These are phyloP conservation scores for Seira ritae DNA, from an alignment of 2,888 invertebrate genomes.

Conservation along the genomic window DNA sequence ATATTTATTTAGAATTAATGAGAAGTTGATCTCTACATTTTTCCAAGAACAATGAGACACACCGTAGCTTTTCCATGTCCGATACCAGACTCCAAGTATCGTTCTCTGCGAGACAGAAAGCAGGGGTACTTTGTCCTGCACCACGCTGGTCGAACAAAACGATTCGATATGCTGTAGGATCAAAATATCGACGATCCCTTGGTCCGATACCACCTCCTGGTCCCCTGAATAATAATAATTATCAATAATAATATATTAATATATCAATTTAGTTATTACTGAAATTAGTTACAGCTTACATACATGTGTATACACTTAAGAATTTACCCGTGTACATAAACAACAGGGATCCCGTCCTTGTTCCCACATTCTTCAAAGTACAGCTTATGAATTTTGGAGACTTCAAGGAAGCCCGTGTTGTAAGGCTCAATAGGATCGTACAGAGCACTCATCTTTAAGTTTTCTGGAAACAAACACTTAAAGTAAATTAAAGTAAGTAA, in stretches of 20 bases:
- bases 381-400: constrained; percentile 57
- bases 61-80: constrained; percentile 63
- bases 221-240: constrained; percentile 36
- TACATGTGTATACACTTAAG: no score
- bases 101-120: constrained; percentile 62
- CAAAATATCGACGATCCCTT: constrained; percentile 63
- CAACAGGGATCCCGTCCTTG: constrained; percentile 47
- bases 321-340: constrained; percentile 61
- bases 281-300: no score
- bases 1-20: no score
- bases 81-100: constrained; percentile 62
- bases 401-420: constrained; percentile 44
- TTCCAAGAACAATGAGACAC: no score
- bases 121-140: constrained; percentile 56
- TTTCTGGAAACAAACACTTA: no score
- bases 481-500: no score
- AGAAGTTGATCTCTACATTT: no score
- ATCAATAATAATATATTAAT: no score
- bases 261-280: no score
- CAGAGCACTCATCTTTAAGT: constrained; percentile 20
- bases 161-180: constrained; percentile 54
- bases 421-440: constrained; percentile 59
- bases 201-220: constrained; percentile 58
- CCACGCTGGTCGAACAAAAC: constrained; percentile 64
- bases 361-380: constrained; percentile 64